These are phyloP conservation scores for Mythimna impura DNA, from an alignment of 2,888 invertebrate genomes.

Conservation along the genomic window DNA sequence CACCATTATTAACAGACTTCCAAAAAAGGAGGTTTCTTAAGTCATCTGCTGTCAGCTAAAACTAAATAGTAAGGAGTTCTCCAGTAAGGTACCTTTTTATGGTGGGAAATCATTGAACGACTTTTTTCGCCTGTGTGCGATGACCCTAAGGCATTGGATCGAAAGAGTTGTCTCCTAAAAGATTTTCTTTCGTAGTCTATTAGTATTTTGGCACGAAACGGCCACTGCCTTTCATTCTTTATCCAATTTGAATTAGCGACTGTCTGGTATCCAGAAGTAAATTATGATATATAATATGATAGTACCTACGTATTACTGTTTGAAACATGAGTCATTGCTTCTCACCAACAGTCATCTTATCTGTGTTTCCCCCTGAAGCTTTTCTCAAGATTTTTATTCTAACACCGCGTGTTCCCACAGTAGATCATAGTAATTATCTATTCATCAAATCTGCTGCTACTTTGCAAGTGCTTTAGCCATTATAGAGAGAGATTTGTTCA, in stretches of 20 bases:
- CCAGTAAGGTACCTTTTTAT: no score
- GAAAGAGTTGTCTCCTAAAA: no score
- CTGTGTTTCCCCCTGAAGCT: constrained; percentile 2
- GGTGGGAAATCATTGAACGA: no score
- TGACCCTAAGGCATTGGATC: no score
- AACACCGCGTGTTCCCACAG: constrained; percentile 44
- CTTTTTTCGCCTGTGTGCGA: no score
- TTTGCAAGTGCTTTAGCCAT: constrained; percentile 15
- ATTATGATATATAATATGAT: background rate
- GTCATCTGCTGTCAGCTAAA: no score
- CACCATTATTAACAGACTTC: no score
- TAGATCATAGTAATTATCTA: constrained; percentile 50
- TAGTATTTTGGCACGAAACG: no score
- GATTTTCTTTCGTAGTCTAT: no score
- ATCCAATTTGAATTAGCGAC: background rate
- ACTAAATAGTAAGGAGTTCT: no score
- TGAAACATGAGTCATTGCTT: constrained; percentile 22
- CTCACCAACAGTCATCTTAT: constrained; percentile 2
- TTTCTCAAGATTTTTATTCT: constrained; percentile 48
- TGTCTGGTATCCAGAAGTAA: constrained; percentile 2
- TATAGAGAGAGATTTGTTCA: constrained; percentile 9
- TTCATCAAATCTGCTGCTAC: constrained; percentile 43
- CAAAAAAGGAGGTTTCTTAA: no score
- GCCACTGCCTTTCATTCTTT: background rate
- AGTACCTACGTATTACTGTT: background rate